phyloP scores from a whole-genome alignment of 2,113 vertebrate genomes.

The Petrocephalus microphthalmus region DNA sequence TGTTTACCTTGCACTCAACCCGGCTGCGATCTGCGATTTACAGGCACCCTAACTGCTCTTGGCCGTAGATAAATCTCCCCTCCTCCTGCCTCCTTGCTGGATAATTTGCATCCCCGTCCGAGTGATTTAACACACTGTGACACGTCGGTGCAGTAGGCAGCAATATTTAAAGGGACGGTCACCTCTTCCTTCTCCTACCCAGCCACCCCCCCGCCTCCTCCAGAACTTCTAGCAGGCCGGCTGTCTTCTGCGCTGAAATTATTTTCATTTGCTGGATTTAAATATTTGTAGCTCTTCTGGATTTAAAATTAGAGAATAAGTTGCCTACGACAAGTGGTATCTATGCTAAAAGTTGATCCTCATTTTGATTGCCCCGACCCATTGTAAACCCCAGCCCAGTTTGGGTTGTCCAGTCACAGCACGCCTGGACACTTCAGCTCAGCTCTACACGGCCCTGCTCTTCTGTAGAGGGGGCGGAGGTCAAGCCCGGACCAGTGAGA shows the following conservation, averaged over 20 bases:
- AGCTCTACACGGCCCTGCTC: constrained; percentile 55
- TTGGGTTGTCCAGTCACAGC: constrained; percentile 58
- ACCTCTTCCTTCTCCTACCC: not conserved
- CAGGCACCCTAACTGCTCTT: not conserved
- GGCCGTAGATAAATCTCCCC: constrained; percentile 1
- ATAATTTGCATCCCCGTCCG: constrained; percentile 11
- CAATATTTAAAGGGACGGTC: not conserved
- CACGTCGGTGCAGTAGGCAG: too few species aligned
- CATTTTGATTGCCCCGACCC: not conserved
- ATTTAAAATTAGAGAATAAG: not conserved
- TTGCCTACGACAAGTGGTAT: not conserved
- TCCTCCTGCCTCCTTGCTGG: not conserved
- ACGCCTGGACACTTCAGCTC: constrained; percentile 52
- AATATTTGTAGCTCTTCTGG: not conserved
- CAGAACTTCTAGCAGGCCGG: not conserved
- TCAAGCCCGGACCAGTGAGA: constrained; percentile 62
- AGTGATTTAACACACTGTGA: not conserved
- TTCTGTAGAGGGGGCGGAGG: constrained; percentile 65
- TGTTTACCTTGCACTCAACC: constrained; percentile 8
- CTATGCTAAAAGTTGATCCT: not conserved
- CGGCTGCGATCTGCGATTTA: not conserved
- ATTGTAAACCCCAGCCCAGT: constrained; percentile 58
- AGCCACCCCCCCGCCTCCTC: not conserved
- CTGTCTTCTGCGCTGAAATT: not conserved
- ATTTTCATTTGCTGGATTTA: not conserved